Evolutionary conservation across 2,797 vertebrate species (phyloP), one percentile per base, ranked within the genome.

Genomic region (Synaphobranchus kaupii): DNA sequence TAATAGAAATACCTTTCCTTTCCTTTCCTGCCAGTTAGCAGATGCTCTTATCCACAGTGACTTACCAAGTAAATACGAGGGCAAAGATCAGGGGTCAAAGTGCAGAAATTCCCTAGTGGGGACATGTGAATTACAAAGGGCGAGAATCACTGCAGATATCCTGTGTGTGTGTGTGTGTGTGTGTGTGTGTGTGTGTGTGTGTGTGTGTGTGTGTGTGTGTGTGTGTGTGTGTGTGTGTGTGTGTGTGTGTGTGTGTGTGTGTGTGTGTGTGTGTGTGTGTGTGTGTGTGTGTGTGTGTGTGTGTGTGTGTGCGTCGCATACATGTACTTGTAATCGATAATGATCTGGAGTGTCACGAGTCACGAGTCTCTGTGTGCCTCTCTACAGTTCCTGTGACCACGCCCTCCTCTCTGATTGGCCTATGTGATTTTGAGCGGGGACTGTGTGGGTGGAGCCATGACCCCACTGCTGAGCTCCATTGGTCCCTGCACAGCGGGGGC

Each of bases 401-500:
- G 0, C 97, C 93, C 89, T 95, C 94, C 94, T 97, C 94, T 91
- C 87, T 0, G 94, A 89, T 95, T 85, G 98, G 97, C 82, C 97
- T 98, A 15, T 99, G 98, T 91, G 98, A 98, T 93, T 99, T 99
- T 88, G 98, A 97, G 92, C 94, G 94, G 90, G 96, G 93, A 90
- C 87, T 98, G 92, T 99, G 98, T 50, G 97, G 97, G 90, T 99
- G 98, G 98, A 96, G 97, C 1, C 97, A 97, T 0, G 98, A 99
- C 90, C 95, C 95, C 0, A 95, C 95, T 91, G 97, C 96, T 0
- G 97, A 97, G 66, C 96, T 97, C 88, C 97, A 93, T 0, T 98
- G 97, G 97, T 95, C 95, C 25, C 95, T 97, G 87, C 96, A 97
- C 93, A 95, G 94, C 20, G 95, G 93, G 12, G 93, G 95, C 0